Evolutionary conservation across 2,888 invertebrate species (phyloP).

Genomic region (Amphimallon solstitiale): DNA sequence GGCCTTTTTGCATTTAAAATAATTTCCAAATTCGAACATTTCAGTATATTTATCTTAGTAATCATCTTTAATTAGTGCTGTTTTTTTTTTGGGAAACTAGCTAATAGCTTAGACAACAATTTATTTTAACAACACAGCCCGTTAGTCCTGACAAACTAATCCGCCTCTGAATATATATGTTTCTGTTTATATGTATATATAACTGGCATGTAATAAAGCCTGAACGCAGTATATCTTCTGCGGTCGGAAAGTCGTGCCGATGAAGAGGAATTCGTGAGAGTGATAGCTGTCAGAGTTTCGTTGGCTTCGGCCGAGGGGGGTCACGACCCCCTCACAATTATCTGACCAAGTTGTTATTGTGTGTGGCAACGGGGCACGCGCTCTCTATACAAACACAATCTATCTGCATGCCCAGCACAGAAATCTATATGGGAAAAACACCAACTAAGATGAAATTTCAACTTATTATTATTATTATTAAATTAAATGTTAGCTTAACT

Average conservation of each 20-base stretch:
- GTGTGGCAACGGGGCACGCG: constrained; percentile 46
- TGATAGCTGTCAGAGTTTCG: constrained; percentile 52
- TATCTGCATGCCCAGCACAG: constrained; percentile 6
- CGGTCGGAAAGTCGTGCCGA: constrained; percentile 31
- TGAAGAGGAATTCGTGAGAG: constrained; percentile 47
- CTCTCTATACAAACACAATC: constrained; percentile 33
- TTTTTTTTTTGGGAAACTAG: too few species aligned
- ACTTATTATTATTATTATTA: constrained; percentile 31
- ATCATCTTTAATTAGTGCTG: too few species aligned
- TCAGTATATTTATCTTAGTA: too few species aligned
- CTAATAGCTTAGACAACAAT: too few species aligned
- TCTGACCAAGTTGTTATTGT: constrained; percentile 42
- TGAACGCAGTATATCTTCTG: constrained; percentile 18
- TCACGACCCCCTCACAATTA: constrained; percentile 47
- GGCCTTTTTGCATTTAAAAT: too few species aligned
- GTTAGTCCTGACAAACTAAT: background rate
- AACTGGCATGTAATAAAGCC: background rate
- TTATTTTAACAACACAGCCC: background rate
- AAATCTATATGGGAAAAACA: constrained; percentile 29
- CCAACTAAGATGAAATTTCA: constrained; percentile 30
- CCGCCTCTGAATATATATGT: background rate
- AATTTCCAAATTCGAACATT: too few species aligned
- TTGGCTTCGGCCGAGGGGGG: constrained; percentile 45
- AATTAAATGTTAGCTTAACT: constrained; percentile 30
- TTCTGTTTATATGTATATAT: background rate